Percentiles rank a stretch among this genome's conserved stretches.
Evolutionary conservation across 2,113 vertebrate genomes (phyloP).

Genomic region (Mugil cephalus): DNA sequence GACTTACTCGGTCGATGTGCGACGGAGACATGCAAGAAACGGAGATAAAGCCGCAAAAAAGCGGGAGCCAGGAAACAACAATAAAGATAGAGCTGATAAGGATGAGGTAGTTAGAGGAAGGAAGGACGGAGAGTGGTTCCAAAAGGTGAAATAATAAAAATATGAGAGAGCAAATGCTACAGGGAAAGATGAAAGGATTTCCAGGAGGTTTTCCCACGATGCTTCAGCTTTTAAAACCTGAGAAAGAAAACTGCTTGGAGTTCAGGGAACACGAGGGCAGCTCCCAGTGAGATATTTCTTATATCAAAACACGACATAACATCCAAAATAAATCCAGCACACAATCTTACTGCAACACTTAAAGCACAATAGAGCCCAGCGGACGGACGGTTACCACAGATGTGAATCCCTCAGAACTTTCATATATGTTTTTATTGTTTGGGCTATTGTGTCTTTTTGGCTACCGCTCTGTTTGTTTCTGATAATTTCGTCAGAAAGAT

Average conservation of each 20-base stretch:
- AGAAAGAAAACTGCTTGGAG: conserved; percentile 55
- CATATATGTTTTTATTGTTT: conserved; percentile 39
- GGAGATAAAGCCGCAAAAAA: conserved; percentile 19
- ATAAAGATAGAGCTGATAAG: conserved; percentile 34
- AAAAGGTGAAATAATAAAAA: conserved; percentile 41
- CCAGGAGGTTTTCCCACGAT: conserved; percentile 39
- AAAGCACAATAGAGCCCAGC: conserved; percentile 29
- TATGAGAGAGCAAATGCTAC: conserved; percentile 30
- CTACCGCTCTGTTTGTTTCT: conserved; percentile 35
- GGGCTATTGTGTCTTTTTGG: conserved; percentile 42
- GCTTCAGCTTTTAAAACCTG: conserved; percentile 49
- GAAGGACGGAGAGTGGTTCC: conserved; percentile 44
- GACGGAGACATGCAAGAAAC: conserved; percentile 15
- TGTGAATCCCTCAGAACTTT: conserved; percentile 42
- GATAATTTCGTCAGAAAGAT: conserved; percentile 49
- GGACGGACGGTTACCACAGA: conserved; percentile 3
- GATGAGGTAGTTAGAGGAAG: conserved; percentile 50
- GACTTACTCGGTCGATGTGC: neutral
- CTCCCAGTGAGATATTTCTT: conserved; percentile 58
- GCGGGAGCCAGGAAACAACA: conserved; percentile 34
- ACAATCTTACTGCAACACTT: conserved; percentile 28
- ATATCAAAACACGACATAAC: conserved; percentile 64
- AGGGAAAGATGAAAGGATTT: conserved; percentile 48
- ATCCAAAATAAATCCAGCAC: conserved; percentile 69
- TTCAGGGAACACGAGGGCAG: conserved; percentile 49